Base-by-base conservation (phyloP, 2,797 vertebrate species). In the Semaprochilodus insignis region DNA sequence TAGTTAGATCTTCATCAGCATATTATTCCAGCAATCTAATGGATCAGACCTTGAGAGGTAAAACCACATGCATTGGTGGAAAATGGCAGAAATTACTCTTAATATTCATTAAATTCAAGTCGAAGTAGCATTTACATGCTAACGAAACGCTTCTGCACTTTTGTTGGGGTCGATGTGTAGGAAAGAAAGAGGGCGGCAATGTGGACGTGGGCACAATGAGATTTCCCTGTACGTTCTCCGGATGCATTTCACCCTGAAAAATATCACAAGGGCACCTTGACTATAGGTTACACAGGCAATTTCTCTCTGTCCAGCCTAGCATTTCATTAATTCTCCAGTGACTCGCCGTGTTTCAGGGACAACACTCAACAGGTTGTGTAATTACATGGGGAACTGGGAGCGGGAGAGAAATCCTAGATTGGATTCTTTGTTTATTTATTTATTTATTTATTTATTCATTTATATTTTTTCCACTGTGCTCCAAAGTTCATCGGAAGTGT, bases 301-400 rank as follows among this genome's bases (percentile, higher is more conserved):
- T 94, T 94, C 91, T 94, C 89, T 92, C 80, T 86, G 87, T 93
- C 92, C 91, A 89, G 92, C 88, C 88, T 92, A 87, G 92, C 91
- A 92, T 95, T 95, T 94, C 92, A 94, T 95, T 94, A 93, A 93
- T 92, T 94, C 94, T 93, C 94, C 77, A 84, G 94, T 82, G 93
- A 93, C 92, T 93, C 86, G 88, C 90, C 85, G 86, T 93, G 85
- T 92, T 94, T 93, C 90, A 31, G 88, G 89, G 90, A 95, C 94
- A 93, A 94, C 94, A 93, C 87, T 92, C 94, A 93, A 94, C 95
- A 93, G 90, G 94, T 95, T 93, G 91, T 91, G 92, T 94, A 94
- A 96, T 95, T 95, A 93, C 91, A 86, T 85, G 77, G 87, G 81
- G 90, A 90, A 76, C 76, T 54, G 84, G 88, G 88, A 88, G 88